phyloP scores from a whole-genome alignment of 2,113 vertebrate species.

The Campylomormyrus numenius region DNA sequence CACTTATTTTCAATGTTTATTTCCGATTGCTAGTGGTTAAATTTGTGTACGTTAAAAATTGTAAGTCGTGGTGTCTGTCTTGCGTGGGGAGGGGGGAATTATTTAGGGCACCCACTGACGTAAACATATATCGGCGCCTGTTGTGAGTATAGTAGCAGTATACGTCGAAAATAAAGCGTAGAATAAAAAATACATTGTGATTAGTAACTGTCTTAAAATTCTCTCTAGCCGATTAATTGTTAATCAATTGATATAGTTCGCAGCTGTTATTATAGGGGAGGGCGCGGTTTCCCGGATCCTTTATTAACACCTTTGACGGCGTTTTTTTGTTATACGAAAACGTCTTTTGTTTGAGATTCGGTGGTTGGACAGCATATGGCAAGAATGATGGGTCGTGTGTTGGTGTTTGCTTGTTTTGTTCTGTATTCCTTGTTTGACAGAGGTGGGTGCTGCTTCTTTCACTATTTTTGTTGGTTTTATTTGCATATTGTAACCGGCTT shows the following conservation, averaged over 20 bases:
- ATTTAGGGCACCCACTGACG: not conserved
- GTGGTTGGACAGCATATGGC: not conserved
- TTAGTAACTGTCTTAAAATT: not conserved
- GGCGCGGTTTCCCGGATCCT: not conserved
- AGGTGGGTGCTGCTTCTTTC: not conserved
- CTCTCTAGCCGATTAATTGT: not conserved
- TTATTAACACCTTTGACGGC: not conserved
- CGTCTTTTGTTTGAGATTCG: not conserved
- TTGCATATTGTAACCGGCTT: too few species aligned
- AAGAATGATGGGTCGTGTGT: not conserved
- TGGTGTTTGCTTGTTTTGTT: not conserved
- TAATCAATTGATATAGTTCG: not conserved
- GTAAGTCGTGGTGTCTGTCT: not conserved
- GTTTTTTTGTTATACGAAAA: too few species aligned
- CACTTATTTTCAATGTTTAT: not conserved
- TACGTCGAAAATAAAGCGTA: not conserved
- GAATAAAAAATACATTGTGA: not conserved
- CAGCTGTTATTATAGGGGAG: not conserved
- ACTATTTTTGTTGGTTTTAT: not conserved
- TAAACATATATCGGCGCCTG: not conserved
- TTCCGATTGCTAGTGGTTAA: too few species aligned
- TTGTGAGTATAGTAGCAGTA: too few species aligned
- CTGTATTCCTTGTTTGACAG: not conserved
- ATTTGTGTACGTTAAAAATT: not conserved
- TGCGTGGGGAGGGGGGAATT: not conserved